phyloP scores from a whole-genome alignment of 2,113 vertebrate species.

The Lepus europaeus region DNA sequence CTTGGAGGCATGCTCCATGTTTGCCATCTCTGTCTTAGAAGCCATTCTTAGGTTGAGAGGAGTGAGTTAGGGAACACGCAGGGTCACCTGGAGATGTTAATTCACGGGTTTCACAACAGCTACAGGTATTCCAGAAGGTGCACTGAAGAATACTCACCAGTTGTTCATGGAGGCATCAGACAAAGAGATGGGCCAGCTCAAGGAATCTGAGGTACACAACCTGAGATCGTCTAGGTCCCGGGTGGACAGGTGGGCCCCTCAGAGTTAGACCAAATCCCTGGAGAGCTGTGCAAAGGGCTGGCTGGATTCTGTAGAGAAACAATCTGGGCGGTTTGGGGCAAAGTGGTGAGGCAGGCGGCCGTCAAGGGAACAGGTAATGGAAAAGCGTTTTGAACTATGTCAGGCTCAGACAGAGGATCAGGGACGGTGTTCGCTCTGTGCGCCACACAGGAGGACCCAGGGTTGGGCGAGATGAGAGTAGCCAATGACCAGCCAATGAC shows the following conservation, averaged over 20 bases:
- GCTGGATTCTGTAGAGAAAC: neutral
- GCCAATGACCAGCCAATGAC: neutral
- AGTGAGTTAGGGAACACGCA: neutral
- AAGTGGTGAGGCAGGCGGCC: neutral
- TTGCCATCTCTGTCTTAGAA: conserved; percentile 1
- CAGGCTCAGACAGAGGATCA: neutral
- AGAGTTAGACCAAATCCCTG: neutral
- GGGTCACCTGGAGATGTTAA: neutral
- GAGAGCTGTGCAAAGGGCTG: neutral
- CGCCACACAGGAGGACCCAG: neutral
- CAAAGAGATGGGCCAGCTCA: neutral
- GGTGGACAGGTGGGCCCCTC: neutral
- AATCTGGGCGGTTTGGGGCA: neutral
- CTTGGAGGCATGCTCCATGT: neutral
- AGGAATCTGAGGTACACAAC: neutral
- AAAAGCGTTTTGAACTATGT: neutral
- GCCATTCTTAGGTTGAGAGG: conserved; percentile 26
- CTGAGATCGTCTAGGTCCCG: neutral
- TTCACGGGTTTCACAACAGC: neutral
- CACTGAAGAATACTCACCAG: neutral
- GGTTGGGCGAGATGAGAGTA: rapidly evolving
- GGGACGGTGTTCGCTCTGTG: neutral
- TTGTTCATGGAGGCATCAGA: neutral
- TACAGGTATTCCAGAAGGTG: neutral
- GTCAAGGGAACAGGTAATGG: neutral